Evolutionary conservation across 2,888 invertebrate genomes (phyloP), one percentile per base, ranked within the genome.

Genomic region (Sphaeridia pumilis): DNA sequence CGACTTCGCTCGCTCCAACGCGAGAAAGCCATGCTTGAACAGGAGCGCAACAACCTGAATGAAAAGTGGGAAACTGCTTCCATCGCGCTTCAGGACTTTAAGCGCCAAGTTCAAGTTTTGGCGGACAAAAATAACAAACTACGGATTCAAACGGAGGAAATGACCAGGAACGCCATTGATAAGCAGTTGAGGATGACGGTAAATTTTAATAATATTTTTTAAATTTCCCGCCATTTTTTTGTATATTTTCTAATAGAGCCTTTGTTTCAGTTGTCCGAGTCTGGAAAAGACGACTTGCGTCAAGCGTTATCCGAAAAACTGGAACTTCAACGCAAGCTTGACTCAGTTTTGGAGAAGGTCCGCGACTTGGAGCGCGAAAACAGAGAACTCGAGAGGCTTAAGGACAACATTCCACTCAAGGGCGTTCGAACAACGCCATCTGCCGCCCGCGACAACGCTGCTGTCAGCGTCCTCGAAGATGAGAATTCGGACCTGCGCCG

Each of bases 401-500:
- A 63, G 38, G 65, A 65, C 44, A 59, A 61, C 1, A 58, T 63
- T 24, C 60, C 65, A 2, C 35, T 65, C 22, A 63, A 63, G 42
- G 58, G 60, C 31, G 57, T 56, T 2, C 55, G 58, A 20, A 56
- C 59, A 17, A 55, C 59, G 12, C 55, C 60, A 12, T 58, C 68
- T 43, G 60, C 63, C n/a, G 66, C 72, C 41, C 70, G 72, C 54
- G 66, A 71, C 38, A 68, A 69, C 25, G 62, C 63, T 5, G n/a
- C n/a, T n/a, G 55, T 65, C 2, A 45, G 59, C 1, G 60, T 77
- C 14, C 71, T 83, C 10, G 90, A 92, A 67, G 81, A 88, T 54
- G 93, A 94, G 72, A 90, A 92, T 66, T 75, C 84, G 20, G 92
- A 92, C 67, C 73, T 94, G 49, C 79, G 86, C 61, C 74, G 84